phyloP scores from a whole-genome alignment of 2,888 invertebrate species.

The Scaptomyza polygonia region DNA sequence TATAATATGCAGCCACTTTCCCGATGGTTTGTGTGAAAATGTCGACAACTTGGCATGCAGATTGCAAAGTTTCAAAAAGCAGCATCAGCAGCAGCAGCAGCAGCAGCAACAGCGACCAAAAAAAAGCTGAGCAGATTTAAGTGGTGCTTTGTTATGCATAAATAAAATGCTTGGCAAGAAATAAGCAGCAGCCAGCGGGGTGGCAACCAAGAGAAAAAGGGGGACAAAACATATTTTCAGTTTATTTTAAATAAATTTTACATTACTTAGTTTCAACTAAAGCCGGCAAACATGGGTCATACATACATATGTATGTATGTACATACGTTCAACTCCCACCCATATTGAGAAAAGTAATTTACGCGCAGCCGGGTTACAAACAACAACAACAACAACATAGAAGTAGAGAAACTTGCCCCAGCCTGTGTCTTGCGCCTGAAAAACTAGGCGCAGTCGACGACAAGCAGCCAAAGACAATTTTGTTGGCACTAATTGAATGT shows the following conservation, averaged over 20 bases:
- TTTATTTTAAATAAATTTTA: conserved; percentile 80
- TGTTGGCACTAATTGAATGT: conserved; percentile 80
- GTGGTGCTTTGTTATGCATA: conserved; percentile 79
- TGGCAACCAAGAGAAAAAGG: conserved; percentile 33
- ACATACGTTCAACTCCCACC: not conserved
- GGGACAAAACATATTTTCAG: conserved; percentile 73
- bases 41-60: conserved; percentile 80
- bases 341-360: conserved; percentile 68
- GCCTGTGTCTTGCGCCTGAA: conserved; percentile 24
- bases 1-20: conserved; percentile 33
- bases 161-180: conserved; percentile 74
- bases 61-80: conserved; percentile 77
- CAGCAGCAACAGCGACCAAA: conserved; percentile 33
- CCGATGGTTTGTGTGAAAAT: conserved; percentile 74
- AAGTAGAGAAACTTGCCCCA: conserved; percentile 8
- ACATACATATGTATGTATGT: conserved; percentile 9
- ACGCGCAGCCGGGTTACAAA: conserved; percentile 57
- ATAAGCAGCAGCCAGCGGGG: conserved; percentile 51
- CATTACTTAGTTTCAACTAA: conserved; percentile 67
- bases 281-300: conserved; percentile 51
- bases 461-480: conserved; percentile 79
- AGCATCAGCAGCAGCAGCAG: conserved; percentile 48
- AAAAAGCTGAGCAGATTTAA: conserved; percentile 74
- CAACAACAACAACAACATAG: conserved; percentile 7
- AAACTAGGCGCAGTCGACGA: conserved; percentile 59